phyloP scores from a whole-genome alignment of 53 echinoderm and acorn worm genomes.

The Astropecten irregularis region DNA sequence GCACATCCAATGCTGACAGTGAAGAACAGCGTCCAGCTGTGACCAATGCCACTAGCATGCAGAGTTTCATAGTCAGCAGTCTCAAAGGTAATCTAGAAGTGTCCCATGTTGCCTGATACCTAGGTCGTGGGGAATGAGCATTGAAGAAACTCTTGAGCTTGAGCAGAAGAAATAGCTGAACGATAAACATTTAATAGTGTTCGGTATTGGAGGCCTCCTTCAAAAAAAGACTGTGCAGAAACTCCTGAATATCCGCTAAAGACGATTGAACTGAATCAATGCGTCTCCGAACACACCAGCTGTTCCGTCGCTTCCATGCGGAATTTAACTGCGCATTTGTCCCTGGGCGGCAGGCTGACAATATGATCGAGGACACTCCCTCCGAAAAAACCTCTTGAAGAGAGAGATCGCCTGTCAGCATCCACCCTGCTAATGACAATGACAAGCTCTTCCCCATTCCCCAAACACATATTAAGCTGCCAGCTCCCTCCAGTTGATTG shows the following conservation, averaged over 20 bases:
- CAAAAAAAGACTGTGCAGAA: constrained; percentile 18
- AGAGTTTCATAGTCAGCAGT: constrained; percentile 5
- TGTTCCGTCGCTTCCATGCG: background rate
- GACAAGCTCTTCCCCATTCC: constrained; percentile 29
- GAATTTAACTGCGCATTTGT: background rate
- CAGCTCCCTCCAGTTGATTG: background rate
- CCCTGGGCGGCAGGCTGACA: constrained; percentile 8
- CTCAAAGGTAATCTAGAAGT: constrained; percentile 2
- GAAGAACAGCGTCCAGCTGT: constrained; percentile 5
- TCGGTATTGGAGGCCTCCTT: constrained; percentile 8
- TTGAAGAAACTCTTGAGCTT: constrained; percentile 6
- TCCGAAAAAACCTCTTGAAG: too few species aligned
- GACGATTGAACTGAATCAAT: constrained; percentile 18
- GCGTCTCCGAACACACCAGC: constrained; percentile 17
- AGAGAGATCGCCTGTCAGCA: too few species aligned
- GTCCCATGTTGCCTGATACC: background rate
- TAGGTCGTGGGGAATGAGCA: too few species aligned
- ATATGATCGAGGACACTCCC: too few species aligned
- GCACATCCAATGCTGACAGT: background rate
- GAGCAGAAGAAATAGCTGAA: constrained; percentile 33
- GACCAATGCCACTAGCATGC: constrained; percentile 18
- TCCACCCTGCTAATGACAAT: constrained; percentile 10
- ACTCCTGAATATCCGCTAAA: constrained; percentile 28
- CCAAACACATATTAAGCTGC: too few species aligned
- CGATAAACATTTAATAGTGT: constrained; percentile 21